Base-by-base conservation (phyloP, 2,113 vertebrate genomes). In the Gymnarchus niloticus region DNA sequence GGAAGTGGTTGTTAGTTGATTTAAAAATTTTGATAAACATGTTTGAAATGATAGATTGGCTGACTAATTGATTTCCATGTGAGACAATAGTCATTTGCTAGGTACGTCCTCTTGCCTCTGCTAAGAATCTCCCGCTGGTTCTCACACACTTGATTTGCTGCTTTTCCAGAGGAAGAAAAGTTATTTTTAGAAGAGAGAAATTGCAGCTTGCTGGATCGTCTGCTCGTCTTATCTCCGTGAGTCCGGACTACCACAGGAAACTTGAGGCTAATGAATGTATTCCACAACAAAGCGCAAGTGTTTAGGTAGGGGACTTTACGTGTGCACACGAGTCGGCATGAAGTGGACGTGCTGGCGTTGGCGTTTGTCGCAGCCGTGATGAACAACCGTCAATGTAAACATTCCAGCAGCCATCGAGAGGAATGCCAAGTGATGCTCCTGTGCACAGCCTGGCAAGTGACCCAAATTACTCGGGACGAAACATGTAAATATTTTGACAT, bases 401-500 rank as follows among this genome's bases (percentile, higher is more conserved):
- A 91, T 23, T 41, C 21, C 25, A 23, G 73, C 51, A 23, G 23
- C 44, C 85, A 88, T 84, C 88, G 25, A 83, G 87, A 91, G 89
- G 89, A 54, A 87, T 85, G 87, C 37, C 2, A 78, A 87, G 87
- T 28, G 1, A 4, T 56, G 83, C 84, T 48, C 48, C 61, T 41
- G 49, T 85, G 84, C 49, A 69, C 6, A 41, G 90, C 87, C 88
- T 86, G 88, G 91, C 90, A 85, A 48, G 83, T 80, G 85, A 81
- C 86, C 89, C 86, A 85, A 87, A 88, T 88, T 90, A 83, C 92
- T 91, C 91, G 90, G 89, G 88, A 88, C 73, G 56, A 85, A 89
- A 88, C 83, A 86, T 90, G 89, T 91, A 95, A 95, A 95, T 95
- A 93, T 95, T 95, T 91, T 93, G 93, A 94, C 94, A 93, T 84